These are phyloP conservation scores for Netelia inedita DNA, from an alignment of 2,888 invertebrate genomes.

Conservation along the genomic window DNA sequence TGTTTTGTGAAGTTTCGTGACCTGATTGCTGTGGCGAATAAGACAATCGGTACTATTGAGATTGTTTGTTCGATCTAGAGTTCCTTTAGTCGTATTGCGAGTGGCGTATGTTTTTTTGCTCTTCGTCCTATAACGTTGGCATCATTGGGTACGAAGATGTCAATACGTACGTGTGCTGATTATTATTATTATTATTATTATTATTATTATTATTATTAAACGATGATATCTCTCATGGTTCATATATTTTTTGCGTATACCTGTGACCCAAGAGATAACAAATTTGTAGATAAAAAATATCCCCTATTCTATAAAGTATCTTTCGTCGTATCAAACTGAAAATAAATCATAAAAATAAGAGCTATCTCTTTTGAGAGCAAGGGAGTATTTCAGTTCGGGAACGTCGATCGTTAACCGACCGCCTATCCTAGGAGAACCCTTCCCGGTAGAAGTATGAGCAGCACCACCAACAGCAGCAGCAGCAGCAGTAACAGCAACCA, in stretches of 20 bases:
- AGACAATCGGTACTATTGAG: too few species aligned
- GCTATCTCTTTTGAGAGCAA: not conserved
- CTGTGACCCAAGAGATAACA: not conserved
- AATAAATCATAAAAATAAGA: slow-evolving; percentile 25
- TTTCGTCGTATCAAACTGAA: not conserved
- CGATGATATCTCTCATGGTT: not conserved
- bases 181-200: not conserved
- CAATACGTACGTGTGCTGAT: too few species aligned
- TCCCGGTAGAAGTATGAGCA: slow-evolving; percentile 30
- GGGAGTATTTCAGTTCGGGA: not conserved
- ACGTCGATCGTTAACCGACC: slow-evolving; percentile 55
- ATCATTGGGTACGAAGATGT: too few species aligned
- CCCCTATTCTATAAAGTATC: not conserved
- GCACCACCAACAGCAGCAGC: slow-evolving; percentile 27
- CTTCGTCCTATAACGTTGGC: too few species aligned
- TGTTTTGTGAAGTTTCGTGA: too few species aligned
- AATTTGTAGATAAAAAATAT: not conserved
- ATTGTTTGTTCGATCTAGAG: too few species aligned
- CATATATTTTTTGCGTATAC: not conserved
- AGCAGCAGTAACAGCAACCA: slow-evolving; percentile 33
- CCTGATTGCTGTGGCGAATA: too few species aligned
- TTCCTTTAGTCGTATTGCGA: too few species aligned
- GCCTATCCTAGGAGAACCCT: not conserved
- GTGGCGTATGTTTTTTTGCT: too few species aligned
- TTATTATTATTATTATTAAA: not conserved